Evolutionary conservation across 2,113 vertebrate genomes (phyloP).

Genomic region (Capreolus pygargus): DNA sequence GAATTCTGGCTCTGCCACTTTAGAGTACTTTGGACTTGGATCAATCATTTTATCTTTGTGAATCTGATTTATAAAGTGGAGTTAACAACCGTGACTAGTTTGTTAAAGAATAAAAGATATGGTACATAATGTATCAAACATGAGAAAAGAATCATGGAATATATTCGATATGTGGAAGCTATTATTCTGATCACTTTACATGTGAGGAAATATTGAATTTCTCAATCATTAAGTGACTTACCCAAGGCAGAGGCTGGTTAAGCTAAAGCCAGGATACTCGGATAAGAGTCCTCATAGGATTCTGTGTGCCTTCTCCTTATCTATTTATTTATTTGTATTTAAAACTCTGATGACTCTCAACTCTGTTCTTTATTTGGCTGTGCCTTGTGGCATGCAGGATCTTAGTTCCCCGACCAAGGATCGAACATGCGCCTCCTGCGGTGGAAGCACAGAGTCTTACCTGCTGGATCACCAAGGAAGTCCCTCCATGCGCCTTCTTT

Average conservation of each 20-base stretch:
- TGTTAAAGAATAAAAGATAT: neutral
- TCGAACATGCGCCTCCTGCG: neutral
- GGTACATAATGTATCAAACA: neutral
- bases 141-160: neutral
- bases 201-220: neutral
- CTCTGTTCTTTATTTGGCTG: neutral
- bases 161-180: neutral
- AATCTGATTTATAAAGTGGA: neutral
- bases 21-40: neutral
- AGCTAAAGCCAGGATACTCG: neutral
- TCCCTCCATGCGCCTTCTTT: rapidly evolving
- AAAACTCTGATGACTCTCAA: neutral
- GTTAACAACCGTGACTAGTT: neutral
- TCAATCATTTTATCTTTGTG: neutral
- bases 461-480: neutral
- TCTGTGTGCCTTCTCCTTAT: neutral
- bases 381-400: neutral
- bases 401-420: neutral
- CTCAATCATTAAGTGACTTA: neutral
- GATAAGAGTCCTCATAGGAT: rapidly evolving
- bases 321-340: neutral
- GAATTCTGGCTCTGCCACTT: neutral
- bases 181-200: neutral
- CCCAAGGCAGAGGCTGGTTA: neutral
- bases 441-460: neutral